Conservation (phyloP, 2,797 vertebrate species). For the Lophius americanus region DNA sequence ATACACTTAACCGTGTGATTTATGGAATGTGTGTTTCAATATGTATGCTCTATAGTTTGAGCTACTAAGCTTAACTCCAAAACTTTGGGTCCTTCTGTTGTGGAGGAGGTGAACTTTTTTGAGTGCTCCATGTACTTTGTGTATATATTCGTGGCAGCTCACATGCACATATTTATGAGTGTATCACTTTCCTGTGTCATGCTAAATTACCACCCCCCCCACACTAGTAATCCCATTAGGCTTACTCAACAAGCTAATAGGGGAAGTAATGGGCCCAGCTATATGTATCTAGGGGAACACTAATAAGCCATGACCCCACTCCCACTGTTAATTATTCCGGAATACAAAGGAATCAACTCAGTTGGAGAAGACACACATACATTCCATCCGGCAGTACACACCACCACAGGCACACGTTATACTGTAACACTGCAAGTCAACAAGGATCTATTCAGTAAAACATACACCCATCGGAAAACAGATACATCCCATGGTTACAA, state of each 20-base stretch:
- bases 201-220: slow-evolving; percentile 98
- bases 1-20: no score
- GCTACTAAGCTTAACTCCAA: no score
- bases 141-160: slow-evolving; percentile 41
- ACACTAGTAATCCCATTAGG: slow-evolving; percentile 99
- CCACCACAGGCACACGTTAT: slow-evolving; percentile 31
- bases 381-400: slow-evolving; percentile 23
- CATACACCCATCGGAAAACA: slow-evolving; percentile 12
- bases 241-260: slow-evolving; percentile 99
- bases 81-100: slow-evolving; percentile 65
- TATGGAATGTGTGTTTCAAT: no score
- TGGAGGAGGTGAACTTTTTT: slow-evolving; percentile 17
- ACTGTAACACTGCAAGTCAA: slow-evolving; percentile 8
- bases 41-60: no score
- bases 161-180: slow-evolving; percentile 79
- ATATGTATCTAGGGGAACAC: slow-evolving; percentile 91
- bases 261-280: slow-evolving; percentile 99
- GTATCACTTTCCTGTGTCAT: slow-evolving; percentile 98
- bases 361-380: slow-evolving; percentile 60
- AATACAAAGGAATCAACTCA: slow-evolving; percentile 91
- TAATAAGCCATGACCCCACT: slow-evolving; percentile 99
- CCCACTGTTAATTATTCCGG: slow-evolving; percentile 99
- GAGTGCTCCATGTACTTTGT: slow-evolving; percentile 39
- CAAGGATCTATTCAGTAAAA: slow-evolving; percentile 22
- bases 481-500: slow-evolving; percentile 28